Percentiles rank a stretch among this genome's conserved stretches.
Evolutionary conservation across 2,113 vertebrate genomes (phyloP).

Genomic region (Serilophus lunatus): DNA sequence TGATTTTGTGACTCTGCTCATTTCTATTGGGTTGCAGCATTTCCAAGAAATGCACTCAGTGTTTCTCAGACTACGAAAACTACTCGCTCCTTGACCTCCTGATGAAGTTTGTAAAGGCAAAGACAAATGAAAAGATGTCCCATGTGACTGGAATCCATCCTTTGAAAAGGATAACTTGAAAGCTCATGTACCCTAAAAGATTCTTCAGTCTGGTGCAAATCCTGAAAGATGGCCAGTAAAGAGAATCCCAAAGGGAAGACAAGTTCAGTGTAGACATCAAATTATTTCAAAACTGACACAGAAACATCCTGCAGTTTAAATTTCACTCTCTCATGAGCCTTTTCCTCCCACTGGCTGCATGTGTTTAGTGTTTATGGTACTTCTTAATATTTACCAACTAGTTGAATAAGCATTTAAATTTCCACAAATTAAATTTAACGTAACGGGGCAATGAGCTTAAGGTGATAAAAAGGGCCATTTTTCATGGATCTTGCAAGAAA

Average conservation of each 20-base stretch:
- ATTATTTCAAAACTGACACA: background rate
- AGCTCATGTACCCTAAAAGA: background rate
- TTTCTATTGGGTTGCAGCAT: background rate
- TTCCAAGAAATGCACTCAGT: background rate
- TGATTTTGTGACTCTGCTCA: background rate
- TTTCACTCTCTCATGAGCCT: background rate
- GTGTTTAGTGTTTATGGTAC: background rate
- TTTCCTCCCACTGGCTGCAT: background rate
- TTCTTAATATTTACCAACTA: background rate
- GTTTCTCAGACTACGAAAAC: background rate
- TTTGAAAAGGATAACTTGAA: background rate
- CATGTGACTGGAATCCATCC: background rate
- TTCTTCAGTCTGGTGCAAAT: background rate
- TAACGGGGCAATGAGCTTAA: background rate
- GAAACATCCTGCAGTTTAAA: background rate
- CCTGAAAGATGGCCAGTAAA: background rate
- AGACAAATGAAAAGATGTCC: background rate
- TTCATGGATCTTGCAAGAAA: background rate
- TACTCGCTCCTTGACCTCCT: background rate
- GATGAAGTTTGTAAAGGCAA: background rate
- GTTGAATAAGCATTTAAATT: background rate
- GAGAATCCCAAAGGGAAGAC: background rate
- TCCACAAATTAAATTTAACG: background rate
- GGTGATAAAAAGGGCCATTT: background rate
- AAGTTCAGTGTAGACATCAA: background rate